phyloP scores from a whole-genome alignment of 2,113 vertebrate genomes.

The Zosterops japonicus region DNA sequence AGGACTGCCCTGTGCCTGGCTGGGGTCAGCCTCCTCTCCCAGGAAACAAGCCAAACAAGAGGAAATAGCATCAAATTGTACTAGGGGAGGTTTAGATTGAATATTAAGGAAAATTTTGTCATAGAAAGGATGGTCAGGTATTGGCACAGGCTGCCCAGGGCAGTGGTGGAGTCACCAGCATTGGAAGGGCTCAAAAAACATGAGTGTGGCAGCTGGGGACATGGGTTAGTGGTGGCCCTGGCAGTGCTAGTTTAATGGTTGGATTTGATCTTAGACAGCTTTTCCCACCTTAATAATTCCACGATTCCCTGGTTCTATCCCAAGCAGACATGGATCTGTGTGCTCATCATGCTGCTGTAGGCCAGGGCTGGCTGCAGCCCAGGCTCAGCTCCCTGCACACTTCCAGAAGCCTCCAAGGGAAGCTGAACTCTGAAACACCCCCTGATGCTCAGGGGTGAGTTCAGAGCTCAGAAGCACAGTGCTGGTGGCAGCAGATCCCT shows the following conservation, averaged over 20 bases:
- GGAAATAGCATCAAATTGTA: background rate
- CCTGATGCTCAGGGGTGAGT: background rate
- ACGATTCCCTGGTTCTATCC: background rate
- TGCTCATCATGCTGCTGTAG: rapidly evolving
- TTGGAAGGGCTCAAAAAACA: background rate
- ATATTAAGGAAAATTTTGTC: background rate
- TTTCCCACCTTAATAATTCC: background rate
- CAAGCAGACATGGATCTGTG: rapidly evolving
- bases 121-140: background rate
- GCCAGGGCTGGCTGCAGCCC: background rate
- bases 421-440: background rate
- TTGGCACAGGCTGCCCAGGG: background rate
- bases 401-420: background rate
- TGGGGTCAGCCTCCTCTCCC: background rate
- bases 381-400: background rate
- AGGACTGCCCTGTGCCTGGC: background rate
- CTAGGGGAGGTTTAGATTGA: background rate
- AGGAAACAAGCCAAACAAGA: background rate
- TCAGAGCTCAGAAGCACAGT: background rate
- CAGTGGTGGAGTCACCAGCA: background rate
- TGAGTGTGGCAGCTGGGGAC: background rate
- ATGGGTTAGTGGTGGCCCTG: background rate
- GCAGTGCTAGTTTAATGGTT: background rate
- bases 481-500: background rate
- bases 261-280: background rate